A percentile compares a stretch with the other conserved stretches of the same genome.
phyloP scores from a whole-genome alignment of 2,888 invertebrate genomes.

The Trissolcus brochymenae region DNA sequence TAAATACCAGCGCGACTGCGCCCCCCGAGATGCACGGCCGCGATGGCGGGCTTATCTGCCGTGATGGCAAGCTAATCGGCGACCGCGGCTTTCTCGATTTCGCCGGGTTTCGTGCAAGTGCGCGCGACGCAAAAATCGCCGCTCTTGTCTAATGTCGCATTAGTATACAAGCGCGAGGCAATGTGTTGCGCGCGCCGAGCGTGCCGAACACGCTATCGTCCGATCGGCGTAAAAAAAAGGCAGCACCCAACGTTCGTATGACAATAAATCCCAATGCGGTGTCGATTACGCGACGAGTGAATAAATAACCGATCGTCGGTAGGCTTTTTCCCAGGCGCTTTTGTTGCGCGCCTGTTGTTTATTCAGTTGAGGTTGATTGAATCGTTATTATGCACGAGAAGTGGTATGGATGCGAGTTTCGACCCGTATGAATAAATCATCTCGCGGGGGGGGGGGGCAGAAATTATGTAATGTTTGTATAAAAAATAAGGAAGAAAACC shows the following conservation, averaged over 20 bases:
- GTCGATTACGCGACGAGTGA: slow-evolving; percentile 45
- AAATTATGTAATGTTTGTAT: too few species aligned
- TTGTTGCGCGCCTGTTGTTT: slow-evolving; percentile 8
- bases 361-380: slow-evolving; percentile 40
- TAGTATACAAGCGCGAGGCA: slow-evolving; percentile 49
- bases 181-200: slow-evolving; percentile 35
- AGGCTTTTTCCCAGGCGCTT: too few species aligned
- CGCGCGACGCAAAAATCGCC: slow-evolving; percentile 45
- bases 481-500: too few species aligned
- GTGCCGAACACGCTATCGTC: slow-evolving; percentile 32
- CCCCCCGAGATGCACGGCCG: slow-evolving; percentile 61
- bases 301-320: slow-evolving; percentile 30
- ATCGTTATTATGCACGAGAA: slow-evolving; percentile 31
- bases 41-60: slow-evolving; percentile 66
- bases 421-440: too few species aligned
- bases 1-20: slow-evolving; percentile 70
- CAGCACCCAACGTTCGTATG: slow-evolving; percentile 16
- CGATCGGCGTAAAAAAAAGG: slow-evolving; percentile 48
- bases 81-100: slow-evolving; percentile 61
- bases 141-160: slow-evolving; percentile 46
- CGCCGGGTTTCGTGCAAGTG: slow-evolving; percentile 46
- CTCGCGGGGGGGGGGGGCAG: too few species aligned
- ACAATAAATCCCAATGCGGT: slow-evolving; percentile 43
- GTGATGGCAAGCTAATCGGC: slow-evolving; percentile 67
- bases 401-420: too few species aligned